phyloP scores from a whole-genome alignment of 2,113 vertebrate genomes.

The Scopus umbretta region DNA sequence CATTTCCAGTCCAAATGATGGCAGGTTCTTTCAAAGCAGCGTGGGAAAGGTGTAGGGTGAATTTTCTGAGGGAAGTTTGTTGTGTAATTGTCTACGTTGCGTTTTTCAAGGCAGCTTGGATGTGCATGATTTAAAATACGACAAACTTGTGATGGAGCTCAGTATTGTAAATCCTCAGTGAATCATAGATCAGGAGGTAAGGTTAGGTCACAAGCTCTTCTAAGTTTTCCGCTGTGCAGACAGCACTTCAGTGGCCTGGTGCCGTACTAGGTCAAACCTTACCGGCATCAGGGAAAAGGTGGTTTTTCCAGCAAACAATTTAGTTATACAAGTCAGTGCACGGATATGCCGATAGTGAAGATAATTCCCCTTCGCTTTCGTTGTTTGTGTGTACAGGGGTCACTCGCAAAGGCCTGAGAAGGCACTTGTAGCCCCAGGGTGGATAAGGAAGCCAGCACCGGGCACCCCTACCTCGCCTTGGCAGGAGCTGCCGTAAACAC shows the following conservation, averaged over 20 bases:
- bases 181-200: background rate
- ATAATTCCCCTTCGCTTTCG: background rate
- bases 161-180: background rate
- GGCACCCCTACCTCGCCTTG: background rate
- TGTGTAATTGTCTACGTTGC: accelerated
- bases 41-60: background rate
- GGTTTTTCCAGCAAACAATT: background rate
- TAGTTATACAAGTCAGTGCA: background rate
- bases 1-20: background rate
- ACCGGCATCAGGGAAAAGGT: background rate
- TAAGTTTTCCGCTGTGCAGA: background rate
- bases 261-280: background rate
- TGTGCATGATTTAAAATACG: background rate
- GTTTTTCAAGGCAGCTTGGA: background rate
- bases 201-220: background rate
- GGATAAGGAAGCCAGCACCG: accelerated
- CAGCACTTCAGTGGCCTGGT: accelerated
- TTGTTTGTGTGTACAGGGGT: background rate
- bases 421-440: accelerated
- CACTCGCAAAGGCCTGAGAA: background rate
- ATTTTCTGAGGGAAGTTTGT: background rate
- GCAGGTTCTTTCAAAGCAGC: background rate
- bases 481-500: background rate
- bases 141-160: background rate
- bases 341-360: background rate